A percentile compares a stretch with the other conserved stretches of the same genome.
Conservation (phyloP, 1,140 invertebrate species). For the Rhopalosiphum padi region DNA sequence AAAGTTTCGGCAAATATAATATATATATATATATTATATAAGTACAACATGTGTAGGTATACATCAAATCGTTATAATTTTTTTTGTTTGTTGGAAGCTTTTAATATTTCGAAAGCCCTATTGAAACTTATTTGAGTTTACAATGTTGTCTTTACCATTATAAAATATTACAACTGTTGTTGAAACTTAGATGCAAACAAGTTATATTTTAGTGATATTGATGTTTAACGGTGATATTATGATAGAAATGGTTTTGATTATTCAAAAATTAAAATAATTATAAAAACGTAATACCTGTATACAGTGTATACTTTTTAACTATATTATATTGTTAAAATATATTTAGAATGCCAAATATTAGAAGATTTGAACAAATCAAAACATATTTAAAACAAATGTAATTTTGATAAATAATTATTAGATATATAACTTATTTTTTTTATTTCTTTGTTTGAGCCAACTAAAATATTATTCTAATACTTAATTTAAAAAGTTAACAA, state of each 20-base stretch:
- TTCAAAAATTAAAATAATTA: neutral
- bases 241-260: neutral
- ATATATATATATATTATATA: neutral
- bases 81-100: neutral
- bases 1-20: neutral
- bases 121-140: neutral
- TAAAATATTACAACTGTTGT: neutral
- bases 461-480: neutral
- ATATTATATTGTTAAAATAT: neutral
- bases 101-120: neutral
- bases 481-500: neutral
- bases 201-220: neutral
- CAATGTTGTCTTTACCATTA: neutral
- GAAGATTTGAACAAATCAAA: neutral
- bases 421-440: neutral
- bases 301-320: no score
- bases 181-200: neutral
- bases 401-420: neutral
- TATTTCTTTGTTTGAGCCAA: neutral
- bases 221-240: neutral
- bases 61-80: neutral
- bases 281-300: neutral
- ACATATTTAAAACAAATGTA: neutral
- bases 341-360: neutral
- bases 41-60: neutral